Base-by-base conservation (phyloP, 2,113 vertebrate genomes). In the Maccullochella peelii region DNA sequence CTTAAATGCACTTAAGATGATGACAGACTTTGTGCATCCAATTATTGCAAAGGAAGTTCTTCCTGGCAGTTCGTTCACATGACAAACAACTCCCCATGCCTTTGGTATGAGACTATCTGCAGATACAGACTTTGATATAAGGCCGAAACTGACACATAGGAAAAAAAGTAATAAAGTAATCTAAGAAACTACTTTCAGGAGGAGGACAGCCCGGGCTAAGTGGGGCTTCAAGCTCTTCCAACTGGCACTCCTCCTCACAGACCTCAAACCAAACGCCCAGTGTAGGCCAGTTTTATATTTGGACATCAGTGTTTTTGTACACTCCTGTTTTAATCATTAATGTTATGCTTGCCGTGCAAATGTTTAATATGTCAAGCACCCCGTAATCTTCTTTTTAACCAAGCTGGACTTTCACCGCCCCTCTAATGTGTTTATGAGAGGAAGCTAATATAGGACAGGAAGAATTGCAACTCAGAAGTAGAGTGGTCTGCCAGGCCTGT, bases 251-350 rank as follows among this genome's bases (percentile, higher is more conserved):
- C 73, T 69, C 70, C 78, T 82, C 40, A 27, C 52, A 79, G 70
- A 89, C 88, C 86, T 84, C 89, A 91, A 80, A 89, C 72, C 63
- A 80, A 84, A 88, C 58, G 54, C 69, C 73, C 61, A 72, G 55
- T 49, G 12, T 69, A 85, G 67, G 80, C 88, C 75, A 58, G 47
- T 74, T 86, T 91, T 92, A 86, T 84, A 86, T 92, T 84, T 88
- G 73, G 67, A 75, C 75, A 78, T 79, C 67, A 42, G 83, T 88
- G 86, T 89, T 90, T 89, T 77, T 72, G 36, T 63, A 42, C 77
- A 54, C 70, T 79, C 54, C 75, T 90, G 84, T 81, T 93, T 93
- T 85, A 77, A 85, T 92, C 90, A 93, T 91, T 88, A 86, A 87
- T 90, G 83, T 55, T 63, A 8, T 69, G 40, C 73, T 75, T 52